Conservation (phyloP, 53 echinoderm and acorn worm species). For the Mesocentrotus franciscanus region DNA sequence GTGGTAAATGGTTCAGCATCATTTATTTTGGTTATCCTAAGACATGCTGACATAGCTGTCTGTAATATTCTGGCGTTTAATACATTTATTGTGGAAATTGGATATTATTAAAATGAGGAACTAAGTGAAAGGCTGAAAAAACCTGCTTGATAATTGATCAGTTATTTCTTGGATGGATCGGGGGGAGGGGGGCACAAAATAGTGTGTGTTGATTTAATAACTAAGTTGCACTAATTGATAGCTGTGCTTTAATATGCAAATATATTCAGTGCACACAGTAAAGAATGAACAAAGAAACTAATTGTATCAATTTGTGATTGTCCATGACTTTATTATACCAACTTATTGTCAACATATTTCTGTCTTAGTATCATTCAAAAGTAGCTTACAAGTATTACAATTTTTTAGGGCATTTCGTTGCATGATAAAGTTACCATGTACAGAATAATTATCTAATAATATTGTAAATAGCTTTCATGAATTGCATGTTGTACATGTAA, state of each 20-base stretch:
- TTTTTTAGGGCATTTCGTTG: background rate
- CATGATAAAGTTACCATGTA: background rate
- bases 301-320: background rate
- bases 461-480: slow-evolving; percentile 10
- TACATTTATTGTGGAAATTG: background rate
- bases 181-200: too few relatives aligned
- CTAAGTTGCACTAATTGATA: too few relatives aligned
- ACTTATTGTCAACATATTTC: background rate
- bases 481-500: slow-evolving; percentile 50
- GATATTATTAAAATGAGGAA: background rate
- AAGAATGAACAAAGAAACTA: background rate
- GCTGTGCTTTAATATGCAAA: too few relatives aligned
- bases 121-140: background rate
- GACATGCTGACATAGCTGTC: too few relatives aligned
- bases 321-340: background rate
- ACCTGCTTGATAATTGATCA: too few relatives aligned
- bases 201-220: too few relatives aligned
- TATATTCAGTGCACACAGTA: too few relatives aligned
- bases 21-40: too few relatives aligned
- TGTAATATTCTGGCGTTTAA: too few relatives aligned
- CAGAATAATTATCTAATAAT: background rate
- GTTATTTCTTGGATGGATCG: too few relatives aligned
- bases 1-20: too few relatives aligned
- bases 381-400: background rate
- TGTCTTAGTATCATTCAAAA: background rate